Evolutionary conservation across 2,888 invertebrate species (phyloP), one percentile per base, ranked within the genome.

Genomic region (Arge pagana): DNA sequence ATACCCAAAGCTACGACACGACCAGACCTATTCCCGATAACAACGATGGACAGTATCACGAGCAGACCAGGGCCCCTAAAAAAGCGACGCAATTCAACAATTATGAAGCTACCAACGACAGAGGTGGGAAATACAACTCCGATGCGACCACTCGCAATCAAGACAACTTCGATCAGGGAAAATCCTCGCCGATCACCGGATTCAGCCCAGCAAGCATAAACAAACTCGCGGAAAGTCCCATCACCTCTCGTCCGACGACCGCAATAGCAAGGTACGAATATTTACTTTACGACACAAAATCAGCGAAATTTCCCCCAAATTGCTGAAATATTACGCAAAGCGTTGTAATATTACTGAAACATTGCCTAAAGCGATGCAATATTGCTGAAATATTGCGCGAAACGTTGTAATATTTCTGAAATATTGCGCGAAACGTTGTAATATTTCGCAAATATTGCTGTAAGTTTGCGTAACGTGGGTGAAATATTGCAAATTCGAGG

Each of bases 141-240:
- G 74, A 75, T 19, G 66, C 59, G 10, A 75, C 71, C 49, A 74
- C 74, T 0, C 60, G 57, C 3, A 52, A 28, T 13, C 48, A 35
- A 10, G 48, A 52, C 8, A 69, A 54, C 31, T 73, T 71, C 19
- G 70, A 74, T 8, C 45, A 33, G 11, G 64, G 60, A 1, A 67
- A 65, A 55, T 67, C 74, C 0, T 68, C 72, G 6, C 54, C 63
- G 1, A 74, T 66, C 0, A 68, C 73, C 52, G 75, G 74, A 19
- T 74, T 76, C 58, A 76, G 75, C 50, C 76, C 76, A 3, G 67
- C 76, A 1, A 76, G 76, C 33, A 70, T 76, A 10, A 76, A 76
- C 48, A 70, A 70, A 52, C 64, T 76, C 3, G 76, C 76, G 3
- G 76, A 75, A 33, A 67, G 70, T 7, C 64, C 72, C 1, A 35